Conservation (phyloP, 2,113 vertebrate genomes). For the Heterotis niloticus region DNA sequence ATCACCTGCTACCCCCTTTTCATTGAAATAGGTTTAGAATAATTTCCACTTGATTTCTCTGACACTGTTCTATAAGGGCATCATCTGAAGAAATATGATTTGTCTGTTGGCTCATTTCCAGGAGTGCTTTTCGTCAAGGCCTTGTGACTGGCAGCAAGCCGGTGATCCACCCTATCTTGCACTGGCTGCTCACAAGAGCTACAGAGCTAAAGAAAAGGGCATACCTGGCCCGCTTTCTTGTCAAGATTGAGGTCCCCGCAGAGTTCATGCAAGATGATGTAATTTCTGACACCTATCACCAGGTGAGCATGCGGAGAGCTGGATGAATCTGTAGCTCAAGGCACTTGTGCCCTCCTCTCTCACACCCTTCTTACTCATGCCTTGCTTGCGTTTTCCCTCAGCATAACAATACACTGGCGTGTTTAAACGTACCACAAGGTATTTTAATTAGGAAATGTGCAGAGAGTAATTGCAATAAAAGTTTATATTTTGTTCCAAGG, state of each 20-base stretch:
- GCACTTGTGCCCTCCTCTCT: too few relatives aligned
- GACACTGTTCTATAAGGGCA: neutral
- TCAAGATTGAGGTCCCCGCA: conserved; percentile 84
- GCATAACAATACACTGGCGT: too few relatives aligned
- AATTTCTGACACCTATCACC: conserved; percentile 80
- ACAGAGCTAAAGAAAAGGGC: conserved; percentile 90
- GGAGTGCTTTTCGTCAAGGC: conserved; percentile 87
- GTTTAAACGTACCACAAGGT: too few relatives aligned
- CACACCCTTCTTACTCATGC: too few relatives aligned
- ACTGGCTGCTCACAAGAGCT: conserved; percentile 88
- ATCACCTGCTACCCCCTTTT: too few relatives aligned
- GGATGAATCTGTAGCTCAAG: neutral
- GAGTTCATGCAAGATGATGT: conserved; percentile 91
- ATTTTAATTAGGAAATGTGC: too few relatives aligned
- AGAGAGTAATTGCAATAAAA: too few relatives aligned
- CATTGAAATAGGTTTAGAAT: too few relatives aligned
- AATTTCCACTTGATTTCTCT: too few relatives aligned
- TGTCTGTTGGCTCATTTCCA: conserved; percentile 39
- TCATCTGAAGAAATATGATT: neutral
- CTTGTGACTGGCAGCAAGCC: conserved; percentile 86
- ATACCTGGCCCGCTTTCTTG: conserved; percentile 86
- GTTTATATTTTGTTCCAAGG: too few relatives aligned
- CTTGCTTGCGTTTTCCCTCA: too few relatives aligned
- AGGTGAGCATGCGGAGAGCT: conserved; percentile 62
- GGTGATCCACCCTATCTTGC: conserved; percentile 84